Base-by-base conservation (phyloP, 2,888 invertebrate genomes). In the Elmis aenea region DNA sequence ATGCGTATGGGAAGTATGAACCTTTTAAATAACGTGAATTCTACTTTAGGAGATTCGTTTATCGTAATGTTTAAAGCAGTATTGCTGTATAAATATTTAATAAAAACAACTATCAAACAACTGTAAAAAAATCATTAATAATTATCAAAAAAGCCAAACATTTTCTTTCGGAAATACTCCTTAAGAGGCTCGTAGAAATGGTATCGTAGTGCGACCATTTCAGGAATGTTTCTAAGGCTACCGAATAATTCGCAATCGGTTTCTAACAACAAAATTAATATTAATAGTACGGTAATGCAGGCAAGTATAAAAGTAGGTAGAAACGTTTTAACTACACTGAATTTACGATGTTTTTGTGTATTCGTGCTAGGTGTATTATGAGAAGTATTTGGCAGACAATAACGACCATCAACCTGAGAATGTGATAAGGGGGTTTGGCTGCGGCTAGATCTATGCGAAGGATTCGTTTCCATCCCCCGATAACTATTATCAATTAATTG, bases 131-230 rank as follows among this genome's bases (percentile, higher is more conserved):
- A n/a, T n/a, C n/a, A n/a, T n/a, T n/a, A n/a, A n/a, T n/a, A n/a
- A n/a, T n/a, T n/a, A n/a, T n/a, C n/a, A n/a, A n/a, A n/a, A n/a
- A n/a, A n/a, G n/a, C 20, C 26, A 26, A 37, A 39, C n/a, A 81
- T 69, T 59, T 79, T 80, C 54, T 71, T 73, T 57, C 76, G 75
- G 50, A 86, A 67, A 66, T 81, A 86, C 59, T 87, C 82, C 66
- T 88, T 89, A 36, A 87, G 71, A 13, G 90, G 89, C 55, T 83
- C 80, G 68, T 90, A 91, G 68, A 89, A 86, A 57, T 87, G 85
- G 52, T 82, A 79, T 42, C 82, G 77, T 36, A 90, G 73, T 28
- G 83, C 75, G 20, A 79, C 55, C 68, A 90, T 77, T 69, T 90
- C 89, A 14, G 89, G 89, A 59, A 81, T 77, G 58, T 81, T 79